phyloP scores from a whole-genome alignment of 2,113 vertebrate genomes.

The Forbesichthys papilliferus region DNA sequence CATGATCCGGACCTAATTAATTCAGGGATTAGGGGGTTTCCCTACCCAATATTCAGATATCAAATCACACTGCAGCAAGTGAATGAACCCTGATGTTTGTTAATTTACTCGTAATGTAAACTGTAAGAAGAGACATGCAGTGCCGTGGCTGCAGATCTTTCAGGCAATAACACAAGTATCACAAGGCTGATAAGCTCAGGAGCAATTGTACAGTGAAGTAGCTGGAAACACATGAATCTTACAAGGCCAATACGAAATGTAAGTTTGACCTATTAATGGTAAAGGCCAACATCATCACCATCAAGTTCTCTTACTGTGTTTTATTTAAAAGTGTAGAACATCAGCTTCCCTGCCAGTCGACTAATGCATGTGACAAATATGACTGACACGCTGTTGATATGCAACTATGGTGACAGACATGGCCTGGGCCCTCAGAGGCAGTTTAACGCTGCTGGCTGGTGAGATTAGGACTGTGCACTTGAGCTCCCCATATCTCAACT shows the following conservation, averaged over 20 bases:
- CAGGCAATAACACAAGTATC: too few species aligned
- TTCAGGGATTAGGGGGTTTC: constrained; percentile 45
- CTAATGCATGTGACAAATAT: background rate
- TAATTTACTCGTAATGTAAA: constrained; percentile 12
- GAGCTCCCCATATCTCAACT: background rate
- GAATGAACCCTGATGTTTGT: constrained; percentile 22
- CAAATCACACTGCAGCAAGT: constrained; percentile 27
- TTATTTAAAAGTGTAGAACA: too few species aligned
- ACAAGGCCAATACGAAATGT: too few species aligned
- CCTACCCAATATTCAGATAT: constrained; percentile 47
- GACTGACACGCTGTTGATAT: background rate
- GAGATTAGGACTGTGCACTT: constrained; percentile 1
- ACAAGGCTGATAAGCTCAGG: too few species aligned
- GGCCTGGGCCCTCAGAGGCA: background rate
- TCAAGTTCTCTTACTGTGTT: too few species aligned
- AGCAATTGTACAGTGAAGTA: too few species aligned
- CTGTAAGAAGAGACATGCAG: background rate
- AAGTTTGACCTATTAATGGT: too few species aligned
- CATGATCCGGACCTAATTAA: constrained; percentile 40
- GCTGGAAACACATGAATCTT: too few species aligned
- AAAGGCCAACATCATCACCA: too few species aligned
- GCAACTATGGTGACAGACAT: background rate
- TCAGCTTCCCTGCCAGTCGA: too few species aligned
- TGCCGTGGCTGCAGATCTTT: too few species aligned
- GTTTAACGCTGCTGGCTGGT: background rate